Evolutionary conservation across 1,140 invertebrate species (phyloP).

Genomic region (Temnothorax curvispinosus): DNA sequence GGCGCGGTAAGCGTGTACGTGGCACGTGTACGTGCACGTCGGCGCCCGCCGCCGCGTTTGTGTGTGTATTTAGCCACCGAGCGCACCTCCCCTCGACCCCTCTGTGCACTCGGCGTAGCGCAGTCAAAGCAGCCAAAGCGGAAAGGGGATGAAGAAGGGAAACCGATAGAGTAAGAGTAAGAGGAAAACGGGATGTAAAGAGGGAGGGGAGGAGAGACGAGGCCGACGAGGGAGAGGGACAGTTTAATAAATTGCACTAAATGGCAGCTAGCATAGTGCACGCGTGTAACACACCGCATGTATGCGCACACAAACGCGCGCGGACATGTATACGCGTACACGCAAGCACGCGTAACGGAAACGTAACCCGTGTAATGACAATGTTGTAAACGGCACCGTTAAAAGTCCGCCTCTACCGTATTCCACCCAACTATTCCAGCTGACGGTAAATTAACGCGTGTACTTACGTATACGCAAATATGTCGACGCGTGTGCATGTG

Average conservation of each 20-base stretch:
- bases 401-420: background rate
- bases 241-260: constrained; percentile 79
- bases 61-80: constrained; percentile 57
- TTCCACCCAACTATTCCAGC: background rate
- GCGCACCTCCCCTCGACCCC: background rate
- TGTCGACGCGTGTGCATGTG: background rate
- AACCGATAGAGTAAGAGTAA: constrained; percentile 31
- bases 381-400: constrained; percentile 17
- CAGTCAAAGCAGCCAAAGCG: constrained; percentile 63
- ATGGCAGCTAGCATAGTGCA: constrained; percentile 60
- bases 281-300: background rate
- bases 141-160: constrained; percentile 27
- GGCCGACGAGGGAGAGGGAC: background rate
- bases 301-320: background rate
- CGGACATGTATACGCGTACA: background rate
- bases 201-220: background rate
- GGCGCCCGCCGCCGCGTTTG: constrained; percentile 13
- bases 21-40: constrained; percentile 1
- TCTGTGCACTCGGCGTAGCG: background rate
- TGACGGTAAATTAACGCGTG: constrained; percentile 18
- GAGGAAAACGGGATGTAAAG: background rate
- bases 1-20: constrained; percentile 8
- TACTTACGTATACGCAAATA: constrained; percentile 7
- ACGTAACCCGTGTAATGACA: constrained; percentile 39
- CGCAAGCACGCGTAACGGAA: constrained; percentile 29